phyloP scores from a whole-genome alignment of 2,888 invertebrate genomes.

The Ypsolopha sequella region DNA sequence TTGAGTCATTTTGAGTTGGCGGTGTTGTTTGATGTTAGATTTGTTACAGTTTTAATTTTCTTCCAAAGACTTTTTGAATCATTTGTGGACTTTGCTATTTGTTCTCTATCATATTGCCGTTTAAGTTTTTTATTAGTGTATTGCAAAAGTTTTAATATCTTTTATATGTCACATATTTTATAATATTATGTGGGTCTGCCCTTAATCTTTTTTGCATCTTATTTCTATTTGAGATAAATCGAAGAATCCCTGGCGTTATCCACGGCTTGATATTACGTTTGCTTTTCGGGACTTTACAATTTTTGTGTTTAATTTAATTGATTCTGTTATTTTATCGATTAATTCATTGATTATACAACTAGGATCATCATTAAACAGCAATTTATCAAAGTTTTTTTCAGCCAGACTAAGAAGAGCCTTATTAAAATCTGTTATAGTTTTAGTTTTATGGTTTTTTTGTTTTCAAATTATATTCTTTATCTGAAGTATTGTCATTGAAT shows the following conservation, averaged over 20 bases:
- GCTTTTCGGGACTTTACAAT: too few relatives aligned
- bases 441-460: not conserved
- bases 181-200: not conserved
- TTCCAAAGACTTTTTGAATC: not conserved
- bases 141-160: too few relatives aligned
- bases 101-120: not conserved
- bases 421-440: not conserved
- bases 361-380: not conserved
- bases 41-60: not conserved
- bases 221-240: not conserved
- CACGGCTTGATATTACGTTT: not conserved
- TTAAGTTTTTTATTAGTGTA: not conserved
- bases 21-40: not conserved
- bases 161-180: not conserved
- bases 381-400: not conserved
- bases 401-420: not conserved
- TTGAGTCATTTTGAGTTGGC: not conserved
- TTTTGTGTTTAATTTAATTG: too few relatives aligned
- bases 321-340: too few relatives aligned
- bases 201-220: not conserved
- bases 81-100: not conserved
- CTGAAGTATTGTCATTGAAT: conserved; percentile 1
- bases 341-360: too few relatives aligned
- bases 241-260: not conserved
- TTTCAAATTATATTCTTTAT: not conserved